Percentiles rank a stretch among this genome's conserved stretches.
Conservation (phyloP, 2,113 vertebrate genomes). For the Connochaetes taurinus region DNA sequence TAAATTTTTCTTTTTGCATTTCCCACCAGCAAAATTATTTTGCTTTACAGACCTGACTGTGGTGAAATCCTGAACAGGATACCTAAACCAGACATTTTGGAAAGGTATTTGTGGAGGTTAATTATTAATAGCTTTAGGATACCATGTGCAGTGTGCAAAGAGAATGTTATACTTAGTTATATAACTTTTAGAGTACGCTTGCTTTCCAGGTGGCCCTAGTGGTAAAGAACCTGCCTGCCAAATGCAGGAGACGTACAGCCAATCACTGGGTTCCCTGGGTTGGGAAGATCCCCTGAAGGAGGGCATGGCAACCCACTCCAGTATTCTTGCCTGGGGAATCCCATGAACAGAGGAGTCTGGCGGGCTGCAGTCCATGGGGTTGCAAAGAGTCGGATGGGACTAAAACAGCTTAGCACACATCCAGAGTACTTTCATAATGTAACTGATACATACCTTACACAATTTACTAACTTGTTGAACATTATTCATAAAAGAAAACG, state of each 20-base stretch:
- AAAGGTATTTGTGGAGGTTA: background rate
- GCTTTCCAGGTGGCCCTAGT: background rate
- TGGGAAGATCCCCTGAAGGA: background rate
- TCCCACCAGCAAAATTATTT: background rate
- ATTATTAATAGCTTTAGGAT: background rate
- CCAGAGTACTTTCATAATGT: background rate
- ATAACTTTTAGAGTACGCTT: fast-evolving
- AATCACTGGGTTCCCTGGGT: background rate
- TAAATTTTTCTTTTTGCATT: background rate
- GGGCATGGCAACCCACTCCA: background rate
- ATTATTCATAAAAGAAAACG: background rate
- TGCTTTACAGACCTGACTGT: background rate
- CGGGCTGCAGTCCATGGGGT: background rate
- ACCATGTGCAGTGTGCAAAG: background rate
- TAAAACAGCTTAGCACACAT: background rate
- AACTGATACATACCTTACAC: background rate
- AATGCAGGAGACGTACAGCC: background rate
- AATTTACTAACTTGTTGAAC: background rate
- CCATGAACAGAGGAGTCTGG: background rate
- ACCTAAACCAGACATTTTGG: background rate
- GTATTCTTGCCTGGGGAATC: background rate
- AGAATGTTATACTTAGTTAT: background rate
- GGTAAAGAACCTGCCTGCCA: background rate
- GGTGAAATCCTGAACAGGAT: background rate
- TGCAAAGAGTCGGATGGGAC: background rate